Percentiles rank a stretch among this genome's conserved stretches.
Evolutionary conservation across 1,140 invertebrate species (phyloP).

Genomic region (Diorhabda elongata): DNA sequence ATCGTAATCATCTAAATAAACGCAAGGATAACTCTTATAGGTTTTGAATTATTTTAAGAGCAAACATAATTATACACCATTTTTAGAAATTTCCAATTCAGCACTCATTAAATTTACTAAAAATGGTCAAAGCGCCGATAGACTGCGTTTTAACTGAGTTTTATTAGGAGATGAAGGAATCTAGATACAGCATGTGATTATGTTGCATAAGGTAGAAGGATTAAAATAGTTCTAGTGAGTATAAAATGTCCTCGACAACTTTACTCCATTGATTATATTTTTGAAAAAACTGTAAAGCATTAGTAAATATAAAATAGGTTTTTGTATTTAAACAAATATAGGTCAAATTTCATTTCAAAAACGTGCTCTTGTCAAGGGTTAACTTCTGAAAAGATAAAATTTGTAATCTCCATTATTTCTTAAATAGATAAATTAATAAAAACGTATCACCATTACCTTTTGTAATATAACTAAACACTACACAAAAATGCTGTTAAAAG

Average conservation of each 20-base stretch:
- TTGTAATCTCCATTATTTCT: neutral
- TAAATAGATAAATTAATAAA: neutral
- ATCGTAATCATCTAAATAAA: no score
- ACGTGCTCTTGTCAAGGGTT: neutral
- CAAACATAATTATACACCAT: no score
- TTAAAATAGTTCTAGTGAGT: neutral
- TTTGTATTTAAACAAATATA: constrained; percentile 1
- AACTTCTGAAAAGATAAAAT: neutral
- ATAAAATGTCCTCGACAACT: neutral
- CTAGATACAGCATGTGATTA: neutral
- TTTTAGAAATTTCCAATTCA: no score
- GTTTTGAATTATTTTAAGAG: no score
- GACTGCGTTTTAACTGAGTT: neutral
- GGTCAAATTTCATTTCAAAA: constrained; percentile 2
- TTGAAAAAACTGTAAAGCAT: neutral
- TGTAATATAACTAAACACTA: neutral
- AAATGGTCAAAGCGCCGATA: neutral
- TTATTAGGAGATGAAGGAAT: constrained; percentile 1
- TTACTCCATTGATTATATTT: neutral
- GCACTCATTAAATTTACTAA: no score
- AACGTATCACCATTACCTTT: neutral
- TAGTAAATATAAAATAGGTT: neutral
- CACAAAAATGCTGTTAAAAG: constrained; percentile 1
- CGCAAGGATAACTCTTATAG: no score
- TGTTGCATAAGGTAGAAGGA: neutral